Base-by-base conservation (phyloP, 2,113 vertebrate species). In the Taurulus bubalis region DNA sequence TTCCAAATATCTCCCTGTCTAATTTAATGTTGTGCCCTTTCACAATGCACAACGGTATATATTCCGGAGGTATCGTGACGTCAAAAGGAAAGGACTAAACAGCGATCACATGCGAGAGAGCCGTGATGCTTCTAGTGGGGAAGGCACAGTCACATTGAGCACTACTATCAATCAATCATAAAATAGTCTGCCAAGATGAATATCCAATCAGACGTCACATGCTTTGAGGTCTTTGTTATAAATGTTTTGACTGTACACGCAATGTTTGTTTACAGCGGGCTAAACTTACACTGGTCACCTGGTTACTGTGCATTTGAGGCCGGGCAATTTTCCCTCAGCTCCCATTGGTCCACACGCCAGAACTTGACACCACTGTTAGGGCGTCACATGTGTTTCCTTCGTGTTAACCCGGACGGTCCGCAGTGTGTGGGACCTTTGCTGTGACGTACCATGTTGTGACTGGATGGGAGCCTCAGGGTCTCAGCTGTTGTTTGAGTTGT, bases 211-310 rank as follows among this genome's bases (percentile, higher is more conserved):
- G 38, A 51, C 2, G 24, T 49, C 28, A 18, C 72, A 71, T 42
- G 20, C 69, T 75, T 47, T 42, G n/a, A 53, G 4, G n/a, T 70
- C 42, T 62, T 10, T 68, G 42, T 80, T 82, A 18, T 47, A 18
- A 71, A 56, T 71, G 28, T 75, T 83, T 82, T 30, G 51, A 49
- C 26, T 1, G 28, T 16, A 24, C 67, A 49, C 15, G 10, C 34
- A 7, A 18, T 73, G 51, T 87, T 84, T 90, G 85, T 90, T 79
- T 86, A 78, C 71, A 73, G 63, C 7, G 1, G 12, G 32, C 59
- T 89, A 66, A 65, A 84, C 70, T 89, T 85, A 82, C 77, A 63
- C 69, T 3, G 1, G 45, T 85, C 78, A 86, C 64, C 71, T 81
- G 73, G 47, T 55, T 22, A 0, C 20, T 47, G 58, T 8, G 59